Evolutionary conservation across 2,797 vertebrate genomes (phyloP).

Genomic region (Poeciliopsis gracilis): DNA sequence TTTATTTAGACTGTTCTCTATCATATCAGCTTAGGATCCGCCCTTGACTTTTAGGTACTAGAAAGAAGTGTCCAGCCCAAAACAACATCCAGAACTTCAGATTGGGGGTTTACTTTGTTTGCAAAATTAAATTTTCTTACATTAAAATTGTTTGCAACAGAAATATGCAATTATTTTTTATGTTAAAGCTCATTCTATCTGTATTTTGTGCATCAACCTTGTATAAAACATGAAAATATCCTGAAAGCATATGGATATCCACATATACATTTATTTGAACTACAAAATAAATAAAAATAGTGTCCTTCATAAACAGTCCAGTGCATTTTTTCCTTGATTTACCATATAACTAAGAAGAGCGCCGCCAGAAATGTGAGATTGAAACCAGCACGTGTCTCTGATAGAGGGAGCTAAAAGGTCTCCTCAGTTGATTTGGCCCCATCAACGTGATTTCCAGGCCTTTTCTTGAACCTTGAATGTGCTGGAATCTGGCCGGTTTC

Average conservation of each 20-base stretch:
- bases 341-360: slow-evolving; percentile 24
- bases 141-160: neutral
- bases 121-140: neutral
- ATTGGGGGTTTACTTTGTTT: slow-evolving; percentile 46
- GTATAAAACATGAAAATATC: neutral
- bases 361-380: slow-evolving; percentile 13
- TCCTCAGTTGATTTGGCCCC: slow-evolving; percentile 58
- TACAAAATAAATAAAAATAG: neutral
- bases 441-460: slow-evolving; percentile 71
- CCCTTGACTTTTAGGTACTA: slow-evolving; percentile 72
- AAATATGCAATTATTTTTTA: neutral
- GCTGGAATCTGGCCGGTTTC: slow-evolving; percentile 61
- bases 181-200: neutral
- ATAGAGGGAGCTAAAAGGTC: slow-evolving; percentile 55
- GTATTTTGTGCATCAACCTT: neutral
- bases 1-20: slow-evolving; percentile 70
- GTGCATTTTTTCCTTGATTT: slow-evolving; percentile 35
- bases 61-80: slow-evolving; percentile 59
- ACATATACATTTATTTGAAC: slow-evolving; percentile 5
- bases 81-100: slow-evolving; percentile 48
- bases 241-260: neutral
- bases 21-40: slow-evolving; percentile 56
- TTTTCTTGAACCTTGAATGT: slow-evolving; percentile 71
- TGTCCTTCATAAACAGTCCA: slow-evolving; percentile 20
- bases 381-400: slow-evolving; percentile 32